Evolutionary conservation across 2,113 vertebrate genomes (phyloP), one percentile per base, ranked within the genome.

Genomic region (human): DNA sequence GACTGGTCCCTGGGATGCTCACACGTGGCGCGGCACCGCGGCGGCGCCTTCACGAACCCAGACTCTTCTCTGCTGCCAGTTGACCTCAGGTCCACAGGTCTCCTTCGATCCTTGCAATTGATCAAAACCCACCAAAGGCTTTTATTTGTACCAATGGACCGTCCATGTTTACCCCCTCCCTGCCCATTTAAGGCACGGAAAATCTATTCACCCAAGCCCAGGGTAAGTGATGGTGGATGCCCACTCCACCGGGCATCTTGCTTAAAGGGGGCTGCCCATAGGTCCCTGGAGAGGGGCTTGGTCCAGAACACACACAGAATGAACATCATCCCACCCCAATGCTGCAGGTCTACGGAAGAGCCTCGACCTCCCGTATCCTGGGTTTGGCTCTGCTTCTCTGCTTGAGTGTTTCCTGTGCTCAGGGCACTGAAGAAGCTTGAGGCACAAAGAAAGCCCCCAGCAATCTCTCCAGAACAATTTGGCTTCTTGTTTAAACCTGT

Each of bases 21-120:
- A 32, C 91, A 17, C 27, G 11, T 3, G 83, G 55, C 25, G 72
- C 17, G 2, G n/a, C n/a, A 11, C 8, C 0, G 30, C 12, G 0
- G 48, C 1, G 5, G 14, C n/a, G 32, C 48, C 75, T 13, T 20
- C 17, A 0, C 27, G 2, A 35, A 1, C 52, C 27, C 25, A 0
- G 35, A 10, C 89, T n/a, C 35, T 2, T 9, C 55, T 5, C 27
- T 0, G 13, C 78, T 40, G 20, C 1, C 3, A 0, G 64, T 16
- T 32, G 23, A 13, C 12, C 25, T 27, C 8, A 0, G 52, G 80
- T 32, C 72, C 43, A 5, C 6, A 35, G 59, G 72, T 30, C 64
- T 80, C 35, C 55, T 66, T 11, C 0, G 32, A 35, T 4, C 59
- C 73, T 48, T 14, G 80, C 25, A 35, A 0, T 30, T 61, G 2